Evolutionary conservation across 2,888 invertebrate species (phyloP), one percentile per base, ranked within the genome.

Genomic region (Odontomyia ornata): DNA sequence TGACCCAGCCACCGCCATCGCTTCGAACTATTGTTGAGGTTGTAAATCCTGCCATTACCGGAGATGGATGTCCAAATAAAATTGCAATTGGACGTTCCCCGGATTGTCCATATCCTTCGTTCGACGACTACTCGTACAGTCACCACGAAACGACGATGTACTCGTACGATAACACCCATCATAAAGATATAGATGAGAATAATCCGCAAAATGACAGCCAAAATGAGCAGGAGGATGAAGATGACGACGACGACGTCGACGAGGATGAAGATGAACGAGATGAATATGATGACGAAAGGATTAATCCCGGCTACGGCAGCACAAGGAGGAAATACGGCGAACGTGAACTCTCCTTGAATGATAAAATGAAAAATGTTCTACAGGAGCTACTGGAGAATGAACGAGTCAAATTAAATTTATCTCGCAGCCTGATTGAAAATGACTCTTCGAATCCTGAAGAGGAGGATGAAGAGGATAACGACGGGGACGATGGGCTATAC

Each of bases 321-420:
- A 47, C 46, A 23, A 60, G 46, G 15, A 21, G 46, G 46, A 36
- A 36, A 47, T 56, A 30, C 60, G 62, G 27, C 15, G 62, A 62
- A 62, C 69, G 57, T 60, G 86, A 86, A 80, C 81, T 87, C 80
- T 87, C 87, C 77, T 82, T 87, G 79, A 87, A 86, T 83, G 87
- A 87, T 75, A 87, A 87, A 85, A 87, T 87, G 87, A 87, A 87
- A 83, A 87, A 86, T 83, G 87, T 87, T 76, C 83, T 87, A 75
- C 85, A 87, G 80, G 87, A 87, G 79, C 81, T 87, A 77, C 81
- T 87, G 75, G 85, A 84, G 79, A 86, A 87, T 80, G 84, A 87
- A 80, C 84, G 86, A 80, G 87, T 87, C 79, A 86, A 86, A 84
- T 85, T 85, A 79, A 87, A 86, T 86, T 84, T 86, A 80, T 87